phyloP scores from a whole-genome alignment of 30 jellyfish, hydroid and myxozoan species.

The Cassiopea xamachana region DNA sequence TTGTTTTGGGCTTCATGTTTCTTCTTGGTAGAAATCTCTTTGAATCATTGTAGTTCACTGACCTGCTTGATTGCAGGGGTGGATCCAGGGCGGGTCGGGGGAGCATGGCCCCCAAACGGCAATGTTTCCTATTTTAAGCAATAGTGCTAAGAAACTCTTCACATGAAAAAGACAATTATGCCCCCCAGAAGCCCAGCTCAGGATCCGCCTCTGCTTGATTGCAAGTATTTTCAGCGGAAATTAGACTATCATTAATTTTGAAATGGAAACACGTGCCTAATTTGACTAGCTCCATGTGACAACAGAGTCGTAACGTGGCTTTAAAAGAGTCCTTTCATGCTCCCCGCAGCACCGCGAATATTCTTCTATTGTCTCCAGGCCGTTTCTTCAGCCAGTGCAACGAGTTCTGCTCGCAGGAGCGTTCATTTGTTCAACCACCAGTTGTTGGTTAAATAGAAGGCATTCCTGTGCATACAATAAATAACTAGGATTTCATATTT shows the following conservation, averaged over 20 bases:
- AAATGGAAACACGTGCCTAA: not conserved
- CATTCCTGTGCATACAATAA: not conserved
- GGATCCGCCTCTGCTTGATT: too few species aligned
- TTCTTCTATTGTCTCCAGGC: not conserved
- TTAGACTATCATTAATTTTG: not conserved
- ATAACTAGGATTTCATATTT: not conserved
- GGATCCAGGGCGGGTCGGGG: too few species aligned
- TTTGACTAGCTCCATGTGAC: not conserved
- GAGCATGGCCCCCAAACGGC: too few species aligned
- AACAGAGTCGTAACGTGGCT: not conserved
- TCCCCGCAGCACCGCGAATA: not conserved
- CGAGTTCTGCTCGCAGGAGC: not conserved
- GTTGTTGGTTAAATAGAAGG: not conserved
- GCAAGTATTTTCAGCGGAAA: too few species aligned
- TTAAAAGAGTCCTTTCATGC: constrained; percentile 7
- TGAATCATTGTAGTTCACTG: too few species aligned
- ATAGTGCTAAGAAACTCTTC: too few species aligned
- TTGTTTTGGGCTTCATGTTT: too few species aligned
- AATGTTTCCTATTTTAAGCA: too few species aligned
- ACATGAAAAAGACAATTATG: too few species aligned
- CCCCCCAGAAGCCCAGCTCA: too few species aligned
- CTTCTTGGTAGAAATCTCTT: too few species aligned
- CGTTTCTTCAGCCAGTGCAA: not conserved
- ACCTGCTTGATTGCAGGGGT: too few species aligned
- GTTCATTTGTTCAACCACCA: not conserved